Evolutionary conservation across 2,888 invertebrate genomes (phyloP), one percentile per base, ranked within the genome.

Genomic region (Synanthedon tipuliformis): DNA sequence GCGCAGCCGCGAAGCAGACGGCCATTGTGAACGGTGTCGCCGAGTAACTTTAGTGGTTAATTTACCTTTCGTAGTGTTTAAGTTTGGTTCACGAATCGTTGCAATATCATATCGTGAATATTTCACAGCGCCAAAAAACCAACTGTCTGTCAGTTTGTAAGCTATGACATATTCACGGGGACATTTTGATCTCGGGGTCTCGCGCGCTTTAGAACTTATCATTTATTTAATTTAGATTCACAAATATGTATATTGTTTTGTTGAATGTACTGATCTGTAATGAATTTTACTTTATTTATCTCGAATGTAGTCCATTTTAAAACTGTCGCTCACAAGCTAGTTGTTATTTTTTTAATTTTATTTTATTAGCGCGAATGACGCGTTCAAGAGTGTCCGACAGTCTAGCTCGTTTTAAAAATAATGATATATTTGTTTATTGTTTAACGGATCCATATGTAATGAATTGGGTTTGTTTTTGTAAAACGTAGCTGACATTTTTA

Each of bases 151-250:
- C 45, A 13, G 15, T 45, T 45, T 4, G 15, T 74, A 62, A 75
- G 78, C 80, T 78, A 69, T 78, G 82, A 82, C 64, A 71, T 82
- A 82, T 83, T 82, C 83, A 82, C 82, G 65, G 65, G 60, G 64
- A 65, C 64, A 54, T 65, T 60, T 79, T 80, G 81, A 82, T 85
- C 84, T 83, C 81, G 76, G 34, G 77, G 70, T 76, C 73, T 75
- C 74, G 73, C 76, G 75, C 69, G 65, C 69, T 74, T 70, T 62
- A 64, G 13, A 50, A 5, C 65, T 68, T 60, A 65, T 60, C 62
- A 64, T 59, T 64, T 70, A 66, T 65, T 67, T 76, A 66, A 73
- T 69, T 71, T 71, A 69, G 66, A 69, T 67, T 69, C 68, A 65
- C 62, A 71, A 72, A 70, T 49, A n/a, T 74, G 66, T 78, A 70